Evolutionary conservation across 2,888 invertebrate genomes (phyloP).

Genomic region (Lasius platythorax): DNA sequence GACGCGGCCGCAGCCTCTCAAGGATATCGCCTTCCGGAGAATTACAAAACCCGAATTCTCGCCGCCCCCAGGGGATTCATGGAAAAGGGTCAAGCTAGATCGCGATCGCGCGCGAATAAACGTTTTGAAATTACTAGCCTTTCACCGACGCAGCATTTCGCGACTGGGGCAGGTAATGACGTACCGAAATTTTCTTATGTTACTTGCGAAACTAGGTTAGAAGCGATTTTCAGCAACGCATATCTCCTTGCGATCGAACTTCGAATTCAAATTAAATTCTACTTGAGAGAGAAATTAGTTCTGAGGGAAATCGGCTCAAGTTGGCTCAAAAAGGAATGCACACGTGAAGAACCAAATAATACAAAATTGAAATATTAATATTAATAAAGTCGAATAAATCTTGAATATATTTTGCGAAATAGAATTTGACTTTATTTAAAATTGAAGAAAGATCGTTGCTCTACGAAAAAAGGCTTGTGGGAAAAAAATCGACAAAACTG

Average conservation of each 20-base stretch:
- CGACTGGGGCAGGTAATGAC: neutral
- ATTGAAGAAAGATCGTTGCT: neutral
- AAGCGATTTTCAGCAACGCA: neutral
- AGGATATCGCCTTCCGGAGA: neutral
- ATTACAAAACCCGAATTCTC: neutral
- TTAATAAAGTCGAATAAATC: neutral
- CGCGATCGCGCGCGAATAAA: slow-evolving; percentile 4
- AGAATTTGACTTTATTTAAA: neutral
- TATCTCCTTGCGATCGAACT: neutral
- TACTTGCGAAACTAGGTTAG: slow-evolving; percentile 9
- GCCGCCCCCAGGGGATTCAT: neutral
- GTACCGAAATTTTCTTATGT: slow-evolving; percentile 14
- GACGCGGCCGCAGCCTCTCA: neutral
- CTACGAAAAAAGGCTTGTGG: neutral
- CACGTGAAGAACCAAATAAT: too few relatives aligned
- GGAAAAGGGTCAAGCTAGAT: neutral
- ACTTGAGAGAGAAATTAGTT: neutral
- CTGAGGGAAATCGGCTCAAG: neutral
- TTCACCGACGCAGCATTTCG: slow-evolving; percentile 26
- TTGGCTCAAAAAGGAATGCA: neutral
- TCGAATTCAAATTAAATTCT: neutral
- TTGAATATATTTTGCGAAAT: neutral
- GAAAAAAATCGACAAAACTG: neutral
- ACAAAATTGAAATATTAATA: too few relatives aligned
- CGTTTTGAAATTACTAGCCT: slow-evolving; percentile 17